Evolutionary conservation across 1,140 invertebrate genomes (phyloP).

Genomic region (Charaxes varanes): DNA sequence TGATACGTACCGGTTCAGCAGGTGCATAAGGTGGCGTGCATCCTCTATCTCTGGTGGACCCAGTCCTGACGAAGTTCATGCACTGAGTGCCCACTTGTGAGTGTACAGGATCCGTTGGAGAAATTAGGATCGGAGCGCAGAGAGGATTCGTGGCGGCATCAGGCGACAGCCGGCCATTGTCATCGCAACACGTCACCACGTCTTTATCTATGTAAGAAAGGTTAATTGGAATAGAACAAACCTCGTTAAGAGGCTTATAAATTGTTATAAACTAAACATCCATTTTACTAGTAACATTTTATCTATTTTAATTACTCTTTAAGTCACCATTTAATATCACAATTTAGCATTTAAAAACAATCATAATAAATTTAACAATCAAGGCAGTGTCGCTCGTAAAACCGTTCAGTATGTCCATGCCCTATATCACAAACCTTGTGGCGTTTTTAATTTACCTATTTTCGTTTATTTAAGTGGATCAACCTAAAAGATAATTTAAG

Average conservation of each 20-base stretch:
- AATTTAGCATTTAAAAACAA: no score
- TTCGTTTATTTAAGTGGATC: no score
- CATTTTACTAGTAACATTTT: no score
- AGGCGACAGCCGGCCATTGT: slow-evolving; percentile 76
- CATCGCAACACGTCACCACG: slow-evolving; percentile 80
- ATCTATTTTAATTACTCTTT: no score
- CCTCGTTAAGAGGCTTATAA: not conserved
- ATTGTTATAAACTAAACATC: no score
- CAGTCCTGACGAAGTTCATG: slow-evolving; percentile 90
- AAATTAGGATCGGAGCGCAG: slow-evolving; percentile 91
- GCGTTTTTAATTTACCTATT: no score
- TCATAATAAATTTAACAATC: no score
- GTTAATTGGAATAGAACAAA: not conserved
- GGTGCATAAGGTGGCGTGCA: slow-evolving; percentile 77
- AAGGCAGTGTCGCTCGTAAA: no score
- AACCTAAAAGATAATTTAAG: no score
- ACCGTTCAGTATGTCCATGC: no score
- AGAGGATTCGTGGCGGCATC: slow-evolving; percentile 68
- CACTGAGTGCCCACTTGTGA: slow-evolving; percentile 80
- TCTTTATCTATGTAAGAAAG: slow-evolving; percentile 76
- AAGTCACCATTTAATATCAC: no score
- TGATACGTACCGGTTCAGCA: slow-evolving; percentile 87
- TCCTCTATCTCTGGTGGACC: slow-evolving; percentile 80
- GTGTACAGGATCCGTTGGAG: slow-evolving; percentile 88
- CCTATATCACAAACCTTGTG: no score